phyloP scores from a whole-genome alignment of 2,113 vertebrate genomes.

The Corythoichthys haematopterus region DNA sequence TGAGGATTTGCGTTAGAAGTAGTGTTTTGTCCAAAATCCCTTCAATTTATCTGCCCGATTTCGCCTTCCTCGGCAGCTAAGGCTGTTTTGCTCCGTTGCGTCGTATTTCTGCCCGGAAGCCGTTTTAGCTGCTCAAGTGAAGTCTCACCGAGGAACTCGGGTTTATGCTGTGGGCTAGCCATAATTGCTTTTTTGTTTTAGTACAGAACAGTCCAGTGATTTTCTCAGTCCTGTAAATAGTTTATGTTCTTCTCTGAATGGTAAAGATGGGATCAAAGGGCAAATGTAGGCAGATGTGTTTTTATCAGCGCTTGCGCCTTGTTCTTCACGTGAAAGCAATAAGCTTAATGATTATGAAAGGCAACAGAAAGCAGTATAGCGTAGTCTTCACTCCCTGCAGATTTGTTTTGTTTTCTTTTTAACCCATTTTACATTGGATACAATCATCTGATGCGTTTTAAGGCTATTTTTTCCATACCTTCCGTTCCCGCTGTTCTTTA shows the following conservation, averaged over 20 bases:
- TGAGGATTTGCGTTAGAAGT: conserved; percentile 29
- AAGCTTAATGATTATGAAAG: neutral
- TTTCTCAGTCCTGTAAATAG: conserved; percentile 2
- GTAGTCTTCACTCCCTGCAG: neutral
- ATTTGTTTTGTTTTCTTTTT: neutral
- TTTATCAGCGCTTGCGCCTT: neutral
- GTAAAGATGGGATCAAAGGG: neutral
- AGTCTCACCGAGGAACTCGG: conserved; percentile 1
- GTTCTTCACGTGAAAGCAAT: neutral
- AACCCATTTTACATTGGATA: neutral
- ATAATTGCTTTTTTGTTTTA: conserved; percentile 41
- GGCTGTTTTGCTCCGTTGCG: conserved; percentile 42
- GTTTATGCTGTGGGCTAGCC: conserved; percentile 5
- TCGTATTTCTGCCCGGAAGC: conserved; percentile 39
- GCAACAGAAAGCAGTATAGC: neutral
- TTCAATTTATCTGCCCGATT: conserved; percentile 50
- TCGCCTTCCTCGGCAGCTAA: conserved; percentile 33
- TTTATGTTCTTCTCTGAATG: neutral
- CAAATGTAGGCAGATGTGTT: neutral
- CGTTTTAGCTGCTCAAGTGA: conserved; percentile 38
- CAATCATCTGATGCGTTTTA: no score
- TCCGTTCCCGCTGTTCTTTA: no score
- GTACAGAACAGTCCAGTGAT: neutral
- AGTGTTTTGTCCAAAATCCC: conserved; percentile 35
- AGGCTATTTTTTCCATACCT: neutral